phyloP scores from a whole-genome alignment of 2,113 vertebrate genomes.

The Megaleporinus macrocephalus region DNA sequence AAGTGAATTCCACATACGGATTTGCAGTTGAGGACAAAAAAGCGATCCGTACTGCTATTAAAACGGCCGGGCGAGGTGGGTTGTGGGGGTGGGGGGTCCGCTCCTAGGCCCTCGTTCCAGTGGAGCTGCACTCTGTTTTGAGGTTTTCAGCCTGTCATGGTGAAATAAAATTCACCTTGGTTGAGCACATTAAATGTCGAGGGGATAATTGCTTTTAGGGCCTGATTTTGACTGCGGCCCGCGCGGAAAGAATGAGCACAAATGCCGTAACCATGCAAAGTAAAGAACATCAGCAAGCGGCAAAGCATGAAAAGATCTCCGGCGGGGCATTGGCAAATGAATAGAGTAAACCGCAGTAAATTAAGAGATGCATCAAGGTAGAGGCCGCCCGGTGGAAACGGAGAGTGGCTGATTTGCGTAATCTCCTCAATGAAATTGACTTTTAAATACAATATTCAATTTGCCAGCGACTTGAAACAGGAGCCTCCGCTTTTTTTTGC shows the following conservation, averaged over 20 bases:
- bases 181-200: constrained; percentile 68
- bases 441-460: constrained; percentile 84
- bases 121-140: constrained; percentile 33
- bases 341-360: constrained; percentile 78
- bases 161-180: constrained; percentile 66
- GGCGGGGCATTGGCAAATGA: constrained; percentile 70
- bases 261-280: constrained; percentile 75
- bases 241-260: constrained; percentile 57
- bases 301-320: constrained; percentile 71
- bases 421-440: constrained; percentile 80
- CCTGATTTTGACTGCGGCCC: constrained; percentile 48
- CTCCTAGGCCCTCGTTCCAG: constrained; percentile 34
- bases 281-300: constrained; percentile 68
- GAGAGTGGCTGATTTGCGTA: constrained; percentile 77
- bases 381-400: constrained; percentile 66
- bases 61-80: constrained; percentile 24
- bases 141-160: constrained; percentile 64
- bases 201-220: constrained; percentile 78
- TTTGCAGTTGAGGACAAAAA: constrained; percentile 41
- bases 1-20: constrained; percentile 40
- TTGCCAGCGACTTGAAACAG: constrained; percentile 65
- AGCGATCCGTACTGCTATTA: constrained; percentile 42
- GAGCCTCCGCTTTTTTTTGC: constrained; percentile 57
- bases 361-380: constrained; percentile 80
- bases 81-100: no score